Percentiles rank a stretch among this genome's conserved stretches.
Conservation (phyloP, 2,113 vertebrate genomes). For the Pygoscelis antarcticus region DNA sequence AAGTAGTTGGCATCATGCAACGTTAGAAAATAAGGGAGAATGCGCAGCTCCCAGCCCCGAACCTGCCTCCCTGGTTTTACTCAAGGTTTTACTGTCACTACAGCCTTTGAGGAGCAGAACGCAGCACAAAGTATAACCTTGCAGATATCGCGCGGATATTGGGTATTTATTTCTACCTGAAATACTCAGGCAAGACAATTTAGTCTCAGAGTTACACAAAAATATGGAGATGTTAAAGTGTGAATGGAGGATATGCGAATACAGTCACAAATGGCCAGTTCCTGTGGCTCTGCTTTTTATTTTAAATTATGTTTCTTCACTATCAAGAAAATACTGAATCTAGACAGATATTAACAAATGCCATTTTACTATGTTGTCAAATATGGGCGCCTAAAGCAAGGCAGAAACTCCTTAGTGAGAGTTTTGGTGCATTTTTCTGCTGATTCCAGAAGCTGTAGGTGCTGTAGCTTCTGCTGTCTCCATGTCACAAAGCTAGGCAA, state of each 20-base stretch:
- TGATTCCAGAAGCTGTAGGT: conserved; percentile 33
- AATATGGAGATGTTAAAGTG: not conserved
- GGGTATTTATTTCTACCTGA: not conserved
- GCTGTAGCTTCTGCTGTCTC: conserved; percentile 22
- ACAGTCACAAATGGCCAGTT: not conserved
- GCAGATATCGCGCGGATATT: not conserved
- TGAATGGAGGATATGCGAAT: not conserved
- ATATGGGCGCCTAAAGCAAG: not conserved
- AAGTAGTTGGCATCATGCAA: not conserved
- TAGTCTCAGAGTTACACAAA: not conserved
- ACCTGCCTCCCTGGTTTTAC: not conserved
- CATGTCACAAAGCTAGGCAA: conserved; percentile 52
- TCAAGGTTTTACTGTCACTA: conserved; percentile 24
- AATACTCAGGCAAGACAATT: not conserved
- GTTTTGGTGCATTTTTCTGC: conserved; percentile 7
- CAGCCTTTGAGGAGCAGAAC: not conserved
- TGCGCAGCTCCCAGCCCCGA: not conserved
- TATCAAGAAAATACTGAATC: not conserved
- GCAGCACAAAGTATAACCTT: not conserved
- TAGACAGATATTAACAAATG: not conserved
- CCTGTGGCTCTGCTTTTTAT: not conserved
- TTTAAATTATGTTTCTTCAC: not conserved
- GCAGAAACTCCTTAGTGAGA: conserved; percentile 24
- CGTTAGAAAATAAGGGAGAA: not conserved
- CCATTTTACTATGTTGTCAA: not conserved